Conservation (phyloP, 2,113 vertebrate genomes). For the Leptosomus discolor region DNA sequence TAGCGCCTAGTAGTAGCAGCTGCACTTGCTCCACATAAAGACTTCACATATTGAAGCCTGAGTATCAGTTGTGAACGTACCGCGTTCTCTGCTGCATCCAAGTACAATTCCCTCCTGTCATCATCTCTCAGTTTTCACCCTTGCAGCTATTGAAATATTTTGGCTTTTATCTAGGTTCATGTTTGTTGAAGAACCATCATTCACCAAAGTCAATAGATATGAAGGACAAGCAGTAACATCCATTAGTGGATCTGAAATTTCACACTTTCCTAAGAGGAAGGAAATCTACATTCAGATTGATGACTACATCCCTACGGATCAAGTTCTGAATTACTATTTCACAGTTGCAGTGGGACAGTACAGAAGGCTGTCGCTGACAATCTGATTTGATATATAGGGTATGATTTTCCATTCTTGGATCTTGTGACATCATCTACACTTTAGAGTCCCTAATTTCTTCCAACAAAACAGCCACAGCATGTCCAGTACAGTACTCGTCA, state of each 20-base stretch:
- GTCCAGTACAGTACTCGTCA: not conserved
- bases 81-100: not conserved
- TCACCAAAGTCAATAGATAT: not conserved
- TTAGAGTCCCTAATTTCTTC: not conserved
- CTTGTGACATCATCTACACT: not conserved
- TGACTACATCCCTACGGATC: rapidly evolving
- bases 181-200: not conserved
- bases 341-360: not conserved
- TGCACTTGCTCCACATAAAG: not conserved
- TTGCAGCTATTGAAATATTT: not conserved
- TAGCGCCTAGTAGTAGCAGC: not conserved
- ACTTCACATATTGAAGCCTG: not conserved
- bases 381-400: not conserved
- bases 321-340: not conserved
- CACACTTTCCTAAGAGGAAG: not conserved
- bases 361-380: not conserved
- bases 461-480: not conserved
- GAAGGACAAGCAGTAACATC: not conserved
- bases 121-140: not conserved
- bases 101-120: not conserved
- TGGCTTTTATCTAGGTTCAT: not conserved
- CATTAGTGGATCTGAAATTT: not conserved
- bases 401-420: not conserved
- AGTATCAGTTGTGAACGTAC: not conserved
- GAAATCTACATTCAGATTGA: not conserved